Evolutionary conservation across 2,797 vertebrate genomes (phyloP), one percentile per base, ranked within the genome.

Genomic region (Onychomys torridus): DNA sequence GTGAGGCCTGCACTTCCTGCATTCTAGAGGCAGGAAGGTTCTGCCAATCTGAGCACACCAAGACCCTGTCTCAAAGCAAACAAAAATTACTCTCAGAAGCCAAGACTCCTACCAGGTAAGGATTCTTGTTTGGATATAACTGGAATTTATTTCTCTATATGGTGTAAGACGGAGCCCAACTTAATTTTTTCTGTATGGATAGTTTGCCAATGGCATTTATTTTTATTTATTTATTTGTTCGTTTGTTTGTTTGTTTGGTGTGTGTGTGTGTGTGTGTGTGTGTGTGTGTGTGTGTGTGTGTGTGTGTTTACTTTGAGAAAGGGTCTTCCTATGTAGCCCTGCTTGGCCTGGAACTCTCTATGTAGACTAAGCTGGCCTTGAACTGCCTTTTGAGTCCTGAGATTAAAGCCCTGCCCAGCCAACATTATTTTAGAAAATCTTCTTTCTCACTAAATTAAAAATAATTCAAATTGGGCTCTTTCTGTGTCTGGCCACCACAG

Each of bases 401-500:
- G 19, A 57, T 57, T 55, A 87, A 40, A 73, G 12, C 23, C 27
- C n/a, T 57, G 32, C 16, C 49, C 16, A 40, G 19, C 57, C 21
- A 89, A 29, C 37, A 63, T 29, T 13, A n/a, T 37, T 89, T n/a
- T 27, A 63, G 17, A 63, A 89, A 65, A 87, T 57, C 59, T 16
- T 84, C 21, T 89, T 84, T 29, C 71, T 79, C 52, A 82, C 52
- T 89, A 88, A 73, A 43, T 5, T 94, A 59, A 81, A 96, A 85
- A 27, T 88, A 46, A 40, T 49, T 93, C 84, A 76, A 46, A 29
- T 29, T 5, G 6, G 73, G 40, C 5, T 46, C 73, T 78, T 49
- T 78, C 25, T 29, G 7, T 29, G 17, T 55, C 78, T n/a, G 34
- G 34, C 11, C 34, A 34, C 52, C 11, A 57, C 3, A n/a, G 34